A percentile compares a stretch with the other conserved stretches of the same genome.
phyloP scores from a whole-genome alignment of 2,797 vertebrate species.

The Acanthis flammea region DNA sequence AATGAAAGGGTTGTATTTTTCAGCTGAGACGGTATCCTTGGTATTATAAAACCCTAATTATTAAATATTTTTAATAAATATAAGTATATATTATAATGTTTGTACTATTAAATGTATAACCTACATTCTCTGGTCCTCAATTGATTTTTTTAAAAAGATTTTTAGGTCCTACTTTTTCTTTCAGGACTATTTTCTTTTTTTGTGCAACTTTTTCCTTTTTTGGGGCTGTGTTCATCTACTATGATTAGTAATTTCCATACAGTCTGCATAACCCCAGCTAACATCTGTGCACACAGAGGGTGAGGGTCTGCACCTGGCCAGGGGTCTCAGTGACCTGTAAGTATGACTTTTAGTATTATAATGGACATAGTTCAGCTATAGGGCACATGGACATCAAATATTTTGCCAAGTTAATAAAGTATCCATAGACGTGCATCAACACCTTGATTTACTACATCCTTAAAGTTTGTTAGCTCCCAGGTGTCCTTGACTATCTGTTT shows the following conservation, averaged over 20 bases:
- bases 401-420: not conserved
- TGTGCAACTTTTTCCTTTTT: not conserved
- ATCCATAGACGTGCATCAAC: accelerated
- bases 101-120: not conserved
- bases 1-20: not conserved
- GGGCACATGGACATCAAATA: too few relatives aligned
- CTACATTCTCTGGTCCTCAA: not conserved
- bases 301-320: too few relatives aligned
- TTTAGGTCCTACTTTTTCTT: not conserved
- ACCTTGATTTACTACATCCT: not conserved
- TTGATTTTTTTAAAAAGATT: not conserved
- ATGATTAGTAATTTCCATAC: not conserved
- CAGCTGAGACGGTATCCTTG: accelerated
- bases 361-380: not conserved
- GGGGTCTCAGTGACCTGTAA: not conserved
- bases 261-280: not conserved
- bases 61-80: not conserved
- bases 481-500: not conserved
- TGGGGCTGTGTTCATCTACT: accelerated
- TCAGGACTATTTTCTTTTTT: not conserved
- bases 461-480: too few relatives aligned
- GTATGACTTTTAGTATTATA: not conserved
- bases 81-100: not conserved
- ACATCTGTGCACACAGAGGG: too few relatives aligned
- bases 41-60: not conserved